Percentiles rank a stretch among this genome's conserved stretches.
These are phyloP conservation scores for Propithecus deckenii DNA, from an alignment of 2,797 vertebrate species.

Conservation along the genomic window DNA sequence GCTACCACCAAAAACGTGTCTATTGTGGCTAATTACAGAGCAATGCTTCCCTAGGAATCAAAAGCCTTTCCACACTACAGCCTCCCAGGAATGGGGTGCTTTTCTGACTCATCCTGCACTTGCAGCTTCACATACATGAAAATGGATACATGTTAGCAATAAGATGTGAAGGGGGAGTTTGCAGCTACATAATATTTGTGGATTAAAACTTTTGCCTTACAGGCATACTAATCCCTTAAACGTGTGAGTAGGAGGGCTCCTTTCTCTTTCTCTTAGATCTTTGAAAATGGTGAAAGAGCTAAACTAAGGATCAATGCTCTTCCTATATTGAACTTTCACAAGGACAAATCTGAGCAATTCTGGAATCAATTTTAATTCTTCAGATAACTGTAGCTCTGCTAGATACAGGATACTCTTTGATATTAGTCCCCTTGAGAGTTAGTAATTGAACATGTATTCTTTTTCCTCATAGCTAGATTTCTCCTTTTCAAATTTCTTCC, in stretches of 20 bases:
- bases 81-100: neutral
- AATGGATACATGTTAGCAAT: neutral
- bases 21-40: neutral
- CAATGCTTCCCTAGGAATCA: neutral
- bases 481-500: neutral
- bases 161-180: neutral
- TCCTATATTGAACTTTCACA: neutral
- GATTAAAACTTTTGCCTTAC: neutral
- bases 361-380: slow-evolving; percentile 12
- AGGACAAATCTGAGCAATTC: neutral
- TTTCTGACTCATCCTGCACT: neutral
- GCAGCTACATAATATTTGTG: neutral
- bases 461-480: neutral
- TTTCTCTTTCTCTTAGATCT: neutral
- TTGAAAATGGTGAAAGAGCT: neutral
- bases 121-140: neutral
- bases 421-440: neutral
- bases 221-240: neutral
- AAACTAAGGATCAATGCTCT: neutral
- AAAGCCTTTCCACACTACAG: neutral
- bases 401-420: neutral
- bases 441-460: neutral
- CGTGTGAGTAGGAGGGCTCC: neutral
- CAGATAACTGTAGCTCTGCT: neutral
- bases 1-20: neutral